Evolutionary conservation across 2,113 vertebrate genomes (phyloP), one percentile per base, ranked within the genome.

Genomic region (Stigmatopora argus): DNA sequence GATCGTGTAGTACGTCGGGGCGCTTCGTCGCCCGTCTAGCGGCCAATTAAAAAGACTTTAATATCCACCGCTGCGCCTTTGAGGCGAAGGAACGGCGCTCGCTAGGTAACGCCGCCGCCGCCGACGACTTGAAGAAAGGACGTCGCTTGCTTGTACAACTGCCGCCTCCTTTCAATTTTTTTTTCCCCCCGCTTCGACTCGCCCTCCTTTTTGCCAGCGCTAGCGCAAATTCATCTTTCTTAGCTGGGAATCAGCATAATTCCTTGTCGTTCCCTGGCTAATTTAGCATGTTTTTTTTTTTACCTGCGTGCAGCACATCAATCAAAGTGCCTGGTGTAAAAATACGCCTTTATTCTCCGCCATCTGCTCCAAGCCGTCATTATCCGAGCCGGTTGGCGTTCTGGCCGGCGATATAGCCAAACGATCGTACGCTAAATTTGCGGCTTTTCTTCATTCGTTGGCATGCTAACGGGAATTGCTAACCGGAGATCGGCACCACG

Each of bases 141-240:
- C 83, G 81, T 73, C 76, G 73, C 57, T 74, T 78, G 74, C 53
- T 63, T 75, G 74, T 80, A 65, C 58, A 70, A 76, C 57, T n/a
- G 31, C 17, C 34, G 5, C 35, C 15, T n/a, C n/a, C 71, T 77
- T 72, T 79, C 31, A 23, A 23, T 47, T 69, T 55, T 62, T 67
- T 57, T 49, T 21, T 45, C n/a, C 12, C 23, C 19, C 60, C 64
- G 66, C 6, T 6, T 41, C 7, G 38, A 10, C 1, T 41, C 72
- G 67, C 81, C 70, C 69, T 71, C 58, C 60, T 82, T 81, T n/a
- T 66, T 69, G 59, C 62, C 26, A 31, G 41, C 4, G 48, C 48
- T 21, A 66, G 58, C 64, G 63, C 59, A 62, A 21, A 55, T 46
- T 66, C 21, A 34, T 19, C 38, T 34, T 63, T 73, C n/a, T 52